Evolutionary conservation across 2,888 invertebrate genomes (phyloP), one percentile per base, ranked within the genome.

Genomic region (Chrysolina oricalcia): DNA sequence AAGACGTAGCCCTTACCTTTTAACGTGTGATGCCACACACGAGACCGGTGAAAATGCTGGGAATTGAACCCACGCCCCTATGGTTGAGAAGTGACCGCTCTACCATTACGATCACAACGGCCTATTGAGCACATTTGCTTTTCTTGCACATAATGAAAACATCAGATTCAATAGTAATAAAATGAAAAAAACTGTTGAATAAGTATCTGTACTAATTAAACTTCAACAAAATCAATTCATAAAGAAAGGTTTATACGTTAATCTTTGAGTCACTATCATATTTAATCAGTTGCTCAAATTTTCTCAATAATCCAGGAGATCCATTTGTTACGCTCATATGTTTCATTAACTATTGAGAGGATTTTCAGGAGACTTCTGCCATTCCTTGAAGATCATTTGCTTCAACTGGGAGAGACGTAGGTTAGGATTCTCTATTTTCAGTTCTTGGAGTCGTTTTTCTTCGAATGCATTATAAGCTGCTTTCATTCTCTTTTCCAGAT

Each of bases 291-390:
- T 9, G 0, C n/a, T 9, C 48, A 15, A 17, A 48, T n/a, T 48
- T n/a, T 17, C 15, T 48, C 46, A 48, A 9, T 2, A n/a, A 1
- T 48, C n/a, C 6, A 48, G 8, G 13, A 48, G 8, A 15, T 48
- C 6, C 46, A 46, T 53, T 53, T 27, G 2, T 27, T 2, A 27
- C 27, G 5, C 27, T 35, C 0, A 8, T 6, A 8, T 35, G 4
- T 35, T 35, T 35, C 21, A 53, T 21, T 53, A 19, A 53, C 53
- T 53, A 53, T 53, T 53, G 0, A 97, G 89, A 6, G 99, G 99
- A 90, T 99, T 99, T 82, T 97, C 95, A 0, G 98, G 95, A 0
- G 98, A 97, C 87, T 98, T 98, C 89, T 95, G 94, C 99, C 99
- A 99, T 88, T 96, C 96, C 87, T 98, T 99, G 86, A 95, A 94